A percentile compares a stretch with the other conserved stretches of the same genome.
Conservation (phyloP, 2,888 invertebrate genomes). For the Tryphoninae sp. region DNA sequence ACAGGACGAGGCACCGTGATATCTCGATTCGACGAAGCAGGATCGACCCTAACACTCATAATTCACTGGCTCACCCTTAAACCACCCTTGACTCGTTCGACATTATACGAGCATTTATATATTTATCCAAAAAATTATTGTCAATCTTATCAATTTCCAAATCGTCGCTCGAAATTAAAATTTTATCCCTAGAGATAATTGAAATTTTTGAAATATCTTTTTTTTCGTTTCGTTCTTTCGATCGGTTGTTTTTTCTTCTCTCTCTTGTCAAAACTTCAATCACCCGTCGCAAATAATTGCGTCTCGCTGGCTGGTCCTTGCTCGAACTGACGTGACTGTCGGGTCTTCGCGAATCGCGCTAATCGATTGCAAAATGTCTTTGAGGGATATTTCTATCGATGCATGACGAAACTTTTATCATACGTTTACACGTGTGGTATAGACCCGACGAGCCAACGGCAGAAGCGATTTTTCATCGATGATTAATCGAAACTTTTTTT, state of each 20-base stretch:
- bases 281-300: background rate
- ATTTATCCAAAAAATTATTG: background rate
- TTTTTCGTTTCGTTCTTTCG: too few relatives aligned
- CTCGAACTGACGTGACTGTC: conserved; percentile 50
- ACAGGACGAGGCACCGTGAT: conserved; percentile 61
- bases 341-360: conserved; percentile 9
- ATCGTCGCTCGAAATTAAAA: too few relatives aligned
- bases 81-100: conserved; percentile 11
- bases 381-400: conserved; percentile 59
- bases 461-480: conserved; percentile 12
- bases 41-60: conserved; percentile 64
- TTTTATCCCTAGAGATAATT: too few relatives aligned
- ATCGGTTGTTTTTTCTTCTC: background rate
- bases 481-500: conserved; percentile 42
- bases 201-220: too few relatives aligned
- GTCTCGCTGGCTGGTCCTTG: conserved; percentile 36
- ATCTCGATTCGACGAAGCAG: conserved; percentile 57
- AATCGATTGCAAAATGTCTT: conserved; percentile 51
- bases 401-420: conserved; percentile 47
- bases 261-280: background rate
- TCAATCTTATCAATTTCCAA: background rate
- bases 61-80: conserved; percentile 43
- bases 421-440: background rate
- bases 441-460: background rate
- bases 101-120: conserved; percentile 25